These are phyloP conservation scores for Bambusicola thoracicus DNA, from an alignment of 2,113 vertebrate genomes.

Conservation along the genomic window DNA sequence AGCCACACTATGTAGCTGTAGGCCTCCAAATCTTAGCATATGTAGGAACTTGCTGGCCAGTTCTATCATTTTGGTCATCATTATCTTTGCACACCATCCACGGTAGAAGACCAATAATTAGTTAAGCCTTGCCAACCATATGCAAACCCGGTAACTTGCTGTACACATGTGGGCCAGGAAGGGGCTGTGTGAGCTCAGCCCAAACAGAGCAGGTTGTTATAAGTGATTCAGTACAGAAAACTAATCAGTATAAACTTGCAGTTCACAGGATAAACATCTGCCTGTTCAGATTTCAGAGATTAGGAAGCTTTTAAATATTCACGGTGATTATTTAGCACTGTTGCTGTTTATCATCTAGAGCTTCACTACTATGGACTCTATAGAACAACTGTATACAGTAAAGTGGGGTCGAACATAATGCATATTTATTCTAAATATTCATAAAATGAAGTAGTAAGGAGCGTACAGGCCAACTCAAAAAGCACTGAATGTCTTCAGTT, in stretches of 20 bases:
- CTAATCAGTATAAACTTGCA: background rate
- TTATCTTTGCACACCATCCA: background rate
- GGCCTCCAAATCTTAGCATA: background rate
- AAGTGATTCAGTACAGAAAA: background rate
- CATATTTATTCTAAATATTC: background rate
- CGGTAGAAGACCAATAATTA: background rate
- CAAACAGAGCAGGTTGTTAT: background rate
- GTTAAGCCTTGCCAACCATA: background rate
- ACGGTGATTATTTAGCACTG: constrained; percentile 30
- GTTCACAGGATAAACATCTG: background rate
- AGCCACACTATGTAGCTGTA: background rate
- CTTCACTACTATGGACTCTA: background rate
- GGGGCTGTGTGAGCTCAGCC: background rate
- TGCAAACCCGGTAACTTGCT: background rate
- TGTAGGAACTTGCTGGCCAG: background rate
- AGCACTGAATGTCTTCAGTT: background rate
- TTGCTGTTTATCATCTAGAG: background rate
- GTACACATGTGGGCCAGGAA: background rate
- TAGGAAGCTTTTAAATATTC: background rate
- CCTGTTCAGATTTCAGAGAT: background rate
- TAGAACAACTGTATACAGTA: background rate
- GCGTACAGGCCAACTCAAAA: background rate
- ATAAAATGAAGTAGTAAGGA: background rate
- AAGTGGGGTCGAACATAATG: background rate
- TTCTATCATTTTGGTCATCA: background rate